Percentiles rank a stretch among this genome's conserved stretches.
These are phyloP conservation scores for Spea multiplicata DNA, from an alignment of 2,113 vertebrate genomes.

Conservation along the genomic window DNA sequence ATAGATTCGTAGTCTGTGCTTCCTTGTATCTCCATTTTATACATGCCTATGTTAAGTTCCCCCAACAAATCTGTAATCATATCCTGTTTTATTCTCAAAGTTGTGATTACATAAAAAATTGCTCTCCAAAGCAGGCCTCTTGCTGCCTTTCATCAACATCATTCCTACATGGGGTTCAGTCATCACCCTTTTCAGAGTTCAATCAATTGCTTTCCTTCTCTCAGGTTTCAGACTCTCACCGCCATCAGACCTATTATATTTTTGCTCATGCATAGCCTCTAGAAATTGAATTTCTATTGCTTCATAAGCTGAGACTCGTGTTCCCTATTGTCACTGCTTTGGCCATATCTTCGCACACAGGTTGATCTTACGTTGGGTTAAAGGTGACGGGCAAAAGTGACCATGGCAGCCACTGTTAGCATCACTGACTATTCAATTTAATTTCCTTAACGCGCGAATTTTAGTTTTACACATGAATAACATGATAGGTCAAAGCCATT, in stretches of 20 bases:
- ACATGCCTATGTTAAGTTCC: too few relatives aligned
- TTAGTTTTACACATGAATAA: too few relatives aligned
- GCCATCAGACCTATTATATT: constrained; percentile 37
- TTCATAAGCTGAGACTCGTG: constrained; percentile 44
- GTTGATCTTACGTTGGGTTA: constrained; percentile 40
- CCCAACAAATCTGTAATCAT: constrained; percentile 7
- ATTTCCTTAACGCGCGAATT: too few relatives aligned
- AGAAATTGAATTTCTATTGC: constrained; percentile 48
- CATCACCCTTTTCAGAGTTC: constrained; percentile 43
- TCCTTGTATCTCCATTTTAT: too few relatives aligned
- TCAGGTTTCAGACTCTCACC: constrained; percentile 46
- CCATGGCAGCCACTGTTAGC: neutral
- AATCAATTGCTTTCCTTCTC: constrained; percentile 48
- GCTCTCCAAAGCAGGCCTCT: constrained; percentile 15
- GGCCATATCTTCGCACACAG: constrained; percentile 39
- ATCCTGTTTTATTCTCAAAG: constrained; percentile 13
- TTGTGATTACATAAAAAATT: constrained; percentile 23
- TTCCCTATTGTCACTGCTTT: constrained; percentile 39
- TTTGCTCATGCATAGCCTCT: constrained; percentile 46
- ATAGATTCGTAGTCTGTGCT: too few relatives aligned
- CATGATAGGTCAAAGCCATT: too few relatives aligned
- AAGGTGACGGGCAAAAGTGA: constrained; percentile 26
- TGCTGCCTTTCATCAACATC: constrained; percentile 34
- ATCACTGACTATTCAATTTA: too few relatives aligned
- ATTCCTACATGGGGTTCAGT: constrained; percentile 38